These are phyloP conservation scores for Cheiracanthium punctorium DNA, from an alignment of 2,888 invertebrate genomes.

Conservation along the genomic window DNA sequence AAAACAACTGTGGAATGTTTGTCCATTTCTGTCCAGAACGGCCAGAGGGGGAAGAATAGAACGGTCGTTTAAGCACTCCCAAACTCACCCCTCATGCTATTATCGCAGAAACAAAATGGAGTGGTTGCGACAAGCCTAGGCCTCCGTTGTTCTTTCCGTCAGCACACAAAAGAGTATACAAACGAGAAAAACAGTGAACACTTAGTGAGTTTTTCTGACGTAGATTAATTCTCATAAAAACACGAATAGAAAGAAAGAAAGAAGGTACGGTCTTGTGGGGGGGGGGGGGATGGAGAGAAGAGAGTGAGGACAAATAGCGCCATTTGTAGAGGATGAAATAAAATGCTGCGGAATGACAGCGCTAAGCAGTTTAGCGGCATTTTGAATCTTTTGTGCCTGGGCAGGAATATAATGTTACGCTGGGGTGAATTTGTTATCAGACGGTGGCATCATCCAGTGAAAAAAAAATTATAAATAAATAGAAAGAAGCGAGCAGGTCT, in stretches of 20 bases:
- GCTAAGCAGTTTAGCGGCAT: not conserved
- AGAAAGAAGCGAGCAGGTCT: not conserved
- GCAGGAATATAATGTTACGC: not conserved
- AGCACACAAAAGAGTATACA: too few species aligned
- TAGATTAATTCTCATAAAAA: not conserved
- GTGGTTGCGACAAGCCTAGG: too few species aligned
- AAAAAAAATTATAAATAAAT: too few species aligned
- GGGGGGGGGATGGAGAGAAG: not conserved
- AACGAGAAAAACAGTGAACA: not conserved
- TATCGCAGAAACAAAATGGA: too few species aligned
- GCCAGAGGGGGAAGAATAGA: too few species aligned
- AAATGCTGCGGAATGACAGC: not conserved
- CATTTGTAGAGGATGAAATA: not conserved
- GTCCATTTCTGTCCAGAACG: too few species aligned
- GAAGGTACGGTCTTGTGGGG: not conserved
- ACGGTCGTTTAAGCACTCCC: too few species aligned
- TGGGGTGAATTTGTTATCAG: conserved; percentile 15
- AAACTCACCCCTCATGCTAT: too few species aligned
- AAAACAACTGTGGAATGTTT: too few species aligned
- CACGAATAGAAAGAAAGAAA: not conserved
- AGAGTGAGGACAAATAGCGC: not conserved
- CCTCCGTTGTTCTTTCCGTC: too few species aligned
- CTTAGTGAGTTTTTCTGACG: not conserved
- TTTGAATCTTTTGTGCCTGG: not conserved
- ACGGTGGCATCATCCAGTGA: not conserved